A percentile compares a stretch with the other conserved stretches of the same genome.
Conservation (phyloP, 2,113 vertebrate genomes). For the Phalacrocorax pelagicus region DNA sequence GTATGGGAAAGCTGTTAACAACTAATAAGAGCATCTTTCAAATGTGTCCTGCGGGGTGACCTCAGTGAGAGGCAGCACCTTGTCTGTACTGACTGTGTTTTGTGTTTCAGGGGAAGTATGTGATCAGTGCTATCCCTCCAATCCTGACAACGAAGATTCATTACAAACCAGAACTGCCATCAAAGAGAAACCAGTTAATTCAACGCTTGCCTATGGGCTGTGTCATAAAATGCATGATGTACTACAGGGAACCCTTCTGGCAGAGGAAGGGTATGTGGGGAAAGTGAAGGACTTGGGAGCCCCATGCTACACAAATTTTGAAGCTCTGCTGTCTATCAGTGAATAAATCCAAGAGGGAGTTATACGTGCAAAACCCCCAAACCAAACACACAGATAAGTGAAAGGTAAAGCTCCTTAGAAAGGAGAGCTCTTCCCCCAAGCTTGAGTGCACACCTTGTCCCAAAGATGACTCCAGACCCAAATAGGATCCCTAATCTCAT, state of each 20-base stretch:
- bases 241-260: conserved; percentile 97
- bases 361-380: not conserved
- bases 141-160: conserved; percentile 89
- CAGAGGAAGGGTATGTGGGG: conserved; percentile 83
- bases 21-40: not conserved
- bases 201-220: conserved; percentile 92
- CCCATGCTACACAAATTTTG: not conserved
- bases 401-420: not conserved
- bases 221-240: conserved; percentile 97
- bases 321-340: not conserved
- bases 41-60: fast-evolving
- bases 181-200: conserved; percentile 92
- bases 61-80: not conserved
- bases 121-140: conserved; percentile 90
- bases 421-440: not conserved
- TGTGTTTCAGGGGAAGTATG: conserved; percentile 83
- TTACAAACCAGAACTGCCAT: conserved; percentile 88
- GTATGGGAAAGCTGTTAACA: not conserved
- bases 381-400: not conserved
- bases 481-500: not conserved
- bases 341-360: not conserved
- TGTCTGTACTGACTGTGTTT: conserved; percentile 9
- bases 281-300: not conserved
- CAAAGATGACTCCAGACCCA: not conserved
- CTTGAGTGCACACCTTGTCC: not conserved